Conservation (phyloP, 2,113 vertebrate genomes). For the Channa argus region DNA sequence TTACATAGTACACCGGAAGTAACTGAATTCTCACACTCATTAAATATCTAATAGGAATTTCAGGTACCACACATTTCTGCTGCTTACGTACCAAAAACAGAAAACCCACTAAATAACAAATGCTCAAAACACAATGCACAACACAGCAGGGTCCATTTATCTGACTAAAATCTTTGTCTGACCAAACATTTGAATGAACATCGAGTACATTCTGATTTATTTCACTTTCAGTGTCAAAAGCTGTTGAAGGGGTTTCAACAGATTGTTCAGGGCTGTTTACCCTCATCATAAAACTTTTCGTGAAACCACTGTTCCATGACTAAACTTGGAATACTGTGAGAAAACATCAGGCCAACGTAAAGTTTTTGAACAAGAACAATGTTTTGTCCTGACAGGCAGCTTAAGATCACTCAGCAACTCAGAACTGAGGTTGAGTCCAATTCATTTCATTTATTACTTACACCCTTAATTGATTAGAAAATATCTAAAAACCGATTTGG, state of each 20-base stretch:
- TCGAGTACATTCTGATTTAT: slow-evolving; percentile 59
- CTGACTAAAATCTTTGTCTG: slow-evolving; percentile 28
- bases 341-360: slow-evolving; percentile 28
- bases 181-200: slow-evolving; percentile 44
- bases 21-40: no score
- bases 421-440: neutral
- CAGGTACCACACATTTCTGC: slow-evolving; percentile 1
- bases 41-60: no score
- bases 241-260: slow-evolving; percentile 63
- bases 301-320: slow-evolving; percentile 58
- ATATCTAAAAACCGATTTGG: slow-evolving; percentile 22
- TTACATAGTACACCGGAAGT: no score
- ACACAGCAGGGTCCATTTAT: slow-evolving; percentile 25
- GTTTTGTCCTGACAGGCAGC: slow-evolving; percentile 31
- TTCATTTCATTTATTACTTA: slow-evolving; percentile 29
- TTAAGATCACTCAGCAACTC: slow-evolving; percentile 34
- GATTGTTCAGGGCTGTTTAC: slow-evolving; percentile 58
- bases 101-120: slow-evolving; percentile 34
- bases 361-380: slow-evolving; percentile 38
- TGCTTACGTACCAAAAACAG: slow-evolving; percentile 30
- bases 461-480: slow-evolving; percentile 28
- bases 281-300: slow-evolving; percentile 52
- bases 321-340: slow-evolving; percentile 38
- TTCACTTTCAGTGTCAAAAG: slow-evolving; percentile 30
- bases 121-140: slow-evolving; percentile 34